Conservation (phyloP, 2,113 vertebrate species). For the Phrynosoma blainvillii region DNA sequence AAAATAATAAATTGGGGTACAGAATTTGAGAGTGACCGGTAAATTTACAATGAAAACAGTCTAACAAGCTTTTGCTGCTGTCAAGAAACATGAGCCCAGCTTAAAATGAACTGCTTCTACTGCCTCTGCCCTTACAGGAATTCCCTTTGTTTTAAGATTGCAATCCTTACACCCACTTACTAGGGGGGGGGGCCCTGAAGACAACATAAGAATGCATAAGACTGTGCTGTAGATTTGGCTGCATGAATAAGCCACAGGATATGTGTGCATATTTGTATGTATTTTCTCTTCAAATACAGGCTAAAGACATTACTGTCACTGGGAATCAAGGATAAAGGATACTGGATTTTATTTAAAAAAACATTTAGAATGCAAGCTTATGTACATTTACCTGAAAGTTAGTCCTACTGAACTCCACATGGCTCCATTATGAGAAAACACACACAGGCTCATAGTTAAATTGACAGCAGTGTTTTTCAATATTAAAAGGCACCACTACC, state of each 20-base stretch:
- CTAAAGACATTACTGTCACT: background rate
- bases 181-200: background rate
- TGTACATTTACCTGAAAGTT: background rate
- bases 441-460: background rate
- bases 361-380: background rate
- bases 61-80: background rate
- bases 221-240: background rate
- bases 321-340: background rate
- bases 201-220: background rate
- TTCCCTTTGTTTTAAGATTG: background rate
- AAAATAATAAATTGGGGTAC: background rate
- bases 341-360: background rate
- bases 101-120: background rate
- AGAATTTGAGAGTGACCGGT: background rate
- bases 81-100: background rate
- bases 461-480: background rate
- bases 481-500: background rate
- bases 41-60: background rate
- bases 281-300: background rate
- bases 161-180: background rate
- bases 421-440: background rate
- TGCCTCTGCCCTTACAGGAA: background rate
- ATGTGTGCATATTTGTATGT: background rate
- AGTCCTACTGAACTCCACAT: background rate
- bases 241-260: background rate